These are phyloP conservation scores for Gymnobelideus leadbeateri DNA, from an alignment of 2,113 vertebrate genomes.

Conservation along the genomic window DNA sequence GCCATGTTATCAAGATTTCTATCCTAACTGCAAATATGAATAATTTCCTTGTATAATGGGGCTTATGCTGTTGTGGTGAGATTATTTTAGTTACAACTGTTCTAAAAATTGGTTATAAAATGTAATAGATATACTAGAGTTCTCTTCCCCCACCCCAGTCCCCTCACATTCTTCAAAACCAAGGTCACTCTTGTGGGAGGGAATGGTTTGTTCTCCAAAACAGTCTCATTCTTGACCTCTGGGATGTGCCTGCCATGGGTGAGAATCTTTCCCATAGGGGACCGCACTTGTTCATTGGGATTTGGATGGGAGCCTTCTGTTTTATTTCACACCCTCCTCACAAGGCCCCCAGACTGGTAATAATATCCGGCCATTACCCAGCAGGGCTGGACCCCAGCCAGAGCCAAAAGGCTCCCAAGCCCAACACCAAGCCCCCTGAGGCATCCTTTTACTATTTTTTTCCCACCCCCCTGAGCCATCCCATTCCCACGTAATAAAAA, in stretches of 20 bases:
- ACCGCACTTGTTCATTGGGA: not conserved
- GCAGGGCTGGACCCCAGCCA: constrained; percentile 31
- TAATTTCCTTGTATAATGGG: not conserved
- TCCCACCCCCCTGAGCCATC: constrained; percentile 37
- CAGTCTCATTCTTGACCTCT: not conserved
- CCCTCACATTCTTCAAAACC: not conserved
- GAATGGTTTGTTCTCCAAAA: constrained; percentile 1
- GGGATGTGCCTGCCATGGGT: not conserved
- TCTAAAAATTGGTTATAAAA: not conserved
- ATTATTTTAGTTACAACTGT: not conserved
- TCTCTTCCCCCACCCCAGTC: not conserved
- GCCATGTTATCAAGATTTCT: constrained; percentile 8
- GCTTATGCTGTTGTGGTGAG: not conserved
- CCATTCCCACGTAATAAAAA: constrained; percentile 47
- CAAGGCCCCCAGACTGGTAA: constrained; percentile 24
- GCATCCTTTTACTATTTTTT: not conserved
- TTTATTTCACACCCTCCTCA: not conserved
- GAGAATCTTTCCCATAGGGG: not conserved
- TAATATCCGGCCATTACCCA: not conserved
- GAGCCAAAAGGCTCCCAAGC: constrained; percentile 22
- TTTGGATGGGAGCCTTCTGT: not conserved
- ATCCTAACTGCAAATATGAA: not conserved
- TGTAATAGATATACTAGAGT: not conserved
- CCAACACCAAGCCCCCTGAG: constrained; percentile 14
- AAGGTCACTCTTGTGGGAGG: not conserved